phyloP scores from a whole-genome alignment of 2,888 invertebrate species.

The Xestia xanthographa region DNA sequence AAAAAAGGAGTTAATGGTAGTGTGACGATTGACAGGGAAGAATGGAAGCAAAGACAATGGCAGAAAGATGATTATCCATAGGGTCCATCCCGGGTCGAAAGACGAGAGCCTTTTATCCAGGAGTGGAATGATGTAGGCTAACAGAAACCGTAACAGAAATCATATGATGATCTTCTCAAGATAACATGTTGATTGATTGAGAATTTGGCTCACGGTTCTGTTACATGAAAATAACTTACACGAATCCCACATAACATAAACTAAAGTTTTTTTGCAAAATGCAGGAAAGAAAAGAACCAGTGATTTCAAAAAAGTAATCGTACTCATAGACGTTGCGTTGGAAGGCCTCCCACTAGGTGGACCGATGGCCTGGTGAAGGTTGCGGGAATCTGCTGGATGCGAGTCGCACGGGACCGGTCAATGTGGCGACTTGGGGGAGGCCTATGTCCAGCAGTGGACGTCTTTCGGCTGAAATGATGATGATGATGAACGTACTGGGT shows the following conservation, averaged over 20 bases:
- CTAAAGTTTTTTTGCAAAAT: not conserved
- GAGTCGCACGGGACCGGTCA: no score
- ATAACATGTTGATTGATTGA: not conserved
- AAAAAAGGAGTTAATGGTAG: no score
- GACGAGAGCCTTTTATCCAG: not conserved
- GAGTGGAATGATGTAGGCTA: not conserved
- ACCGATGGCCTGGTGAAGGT: no score
- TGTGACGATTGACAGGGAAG: no score
- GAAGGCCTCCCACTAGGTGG: not conserved
- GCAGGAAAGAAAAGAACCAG: not conserved
- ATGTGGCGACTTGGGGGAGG: no score
- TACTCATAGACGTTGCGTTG: no score
- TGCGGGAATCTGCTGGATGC: no score
- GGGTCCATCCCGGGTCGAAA: no score
- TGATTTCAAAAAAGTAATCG: not conserved
- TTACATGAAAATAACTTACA: not conserved
- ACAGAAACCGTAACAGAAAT: not conserved
- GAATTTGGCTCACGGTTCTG: not conserved
- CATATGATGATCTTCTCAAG: not conserved
- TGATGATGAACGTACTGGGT: no score
- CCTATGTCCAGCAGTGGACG: no score
- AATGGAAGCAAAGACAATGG: no score
- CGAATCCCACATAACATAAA: not conserved
- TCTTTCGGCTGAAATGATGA: no score
- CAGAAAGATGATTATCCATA: not conserved